phyloP scores from a whole-genome alignment of 2,888 invertebrate species.

The Lissocephala sabroskyi region DNA sequence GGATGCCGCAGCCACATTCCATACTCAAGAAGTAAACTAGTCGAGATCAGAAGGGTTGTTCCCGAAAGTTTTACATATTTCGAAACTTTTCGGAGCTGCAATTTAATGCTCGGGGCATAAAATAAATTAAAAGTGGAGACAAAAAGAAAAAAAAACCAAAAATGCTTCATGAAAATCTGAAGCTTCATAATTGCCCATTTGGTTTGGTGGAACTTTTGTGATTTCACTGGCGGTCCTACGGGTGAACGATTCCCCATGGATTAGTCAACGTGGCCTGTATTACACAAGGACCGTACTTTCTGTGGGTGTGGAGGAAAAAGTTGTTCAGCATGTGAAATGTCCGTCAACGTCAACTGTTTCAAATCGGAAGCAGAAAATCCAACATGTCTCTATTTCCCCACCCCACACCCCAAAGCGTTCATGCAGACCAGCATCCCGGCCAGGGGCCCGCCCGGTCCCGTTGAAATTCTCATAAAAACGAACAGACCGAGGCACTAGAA shows the following conservation, averaged over 20 bases:
- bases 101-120: background rate
- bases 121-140: background rate
- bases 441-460: too few species aligned
- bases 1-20: too few species aligned
- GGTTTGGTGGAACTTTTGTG: constrained; percentile 20
- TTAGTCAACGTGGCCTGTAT: constrained; percentile 21
- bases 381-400: constrained; percentile 64
- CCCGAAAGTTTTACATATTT: background rate
- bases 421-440: too few species aligned
- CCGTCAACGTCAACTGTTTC: constrained; percentile 42
- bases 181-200: constrained; percentile 9
- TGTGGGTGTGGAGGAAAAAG: constrained; percentile 54
- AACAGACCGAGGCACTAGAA: constrained; percentile 49
- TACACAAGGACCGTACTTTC: constrained; percentile 35
- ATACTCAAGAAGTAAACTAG: too few species aligned
- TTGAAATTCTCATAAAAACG: constrained; percentile 56
- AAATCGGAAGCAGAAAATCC: constrained; percentile 57
- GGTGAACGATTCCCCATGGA: constrained; percentile 16
- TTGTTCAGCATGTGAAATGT: constrained; percentile 24
- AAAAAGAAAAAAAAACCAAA: too few species aligned
- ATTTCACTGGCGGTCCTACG: constrained; percentile 5
- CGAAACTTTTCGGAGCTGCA: background rate
- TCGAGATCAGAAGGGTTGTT: too few species aligned
- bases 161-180: too few species aligned
- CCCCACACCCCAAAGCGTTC: too few species aligned